Conservation (phyloP, 2,888 invertebrate genomes). For the Ptycholaimellus sp. region DNA sequence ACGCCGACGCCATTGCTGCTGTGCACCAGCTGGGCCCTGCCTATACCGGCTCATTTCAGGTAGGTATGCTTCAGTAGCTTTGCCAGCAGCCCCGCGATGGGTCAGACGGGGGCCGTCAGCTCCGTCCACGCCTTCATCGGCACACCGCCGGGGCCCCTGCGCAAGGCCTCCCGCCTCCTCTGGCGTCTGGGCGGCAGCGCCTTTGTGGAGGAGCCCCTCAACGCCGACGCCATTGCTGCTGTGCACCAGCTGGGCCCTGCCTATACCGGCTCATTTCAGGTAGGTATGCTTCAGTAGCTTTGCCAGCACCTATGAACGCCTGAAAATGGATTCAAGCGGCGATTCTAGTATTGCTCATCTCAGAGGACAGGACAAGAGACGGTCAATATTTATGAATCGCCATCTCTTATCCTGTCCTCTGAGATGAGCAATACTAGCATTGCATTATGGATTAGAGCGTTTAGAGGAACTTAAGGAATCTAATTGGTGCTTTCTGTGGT, state of each 20-base stretch:
- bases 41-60: constrained; percentile 84
- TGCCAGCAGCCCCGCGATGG: constrained; percentile 50
- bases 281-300: constrained; percentile 29
- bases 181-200: constrained; percentile 92
- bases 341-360: no score
- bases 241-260: constrained; percentile 77
- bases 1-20: constrained; percentile 54
- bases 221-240: constrained; percentile 49
- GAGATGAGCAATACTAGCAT: no score
- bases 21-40: constrained; percentile 94
- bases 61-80: constrained; percentile 38
- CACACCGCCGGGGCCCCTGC: constrained; percentile 54
- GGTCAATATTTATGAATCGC: no score
- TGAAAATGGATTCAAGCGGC: no score
- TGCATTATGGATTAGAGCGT: no score
- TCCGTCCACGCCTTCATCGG: constrained; percentile 61
- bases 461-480: no score
- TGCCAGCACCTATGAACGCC: no score
- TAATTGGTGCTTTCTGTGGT: no score
- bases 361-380: no score
- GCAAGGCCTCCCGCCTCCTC: constrained; percentile 41
- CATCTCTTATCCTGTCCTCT: no score
- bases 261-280: constrained; percentile 84
- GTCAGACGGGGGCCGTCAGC: background rate
- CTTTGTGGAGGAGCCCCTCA: constrained; percentile 70